Evolutionary conservation across 2,888 invertebrate genomes (phyloP).

Genomic region (Brachypterus glaber): DNA sequence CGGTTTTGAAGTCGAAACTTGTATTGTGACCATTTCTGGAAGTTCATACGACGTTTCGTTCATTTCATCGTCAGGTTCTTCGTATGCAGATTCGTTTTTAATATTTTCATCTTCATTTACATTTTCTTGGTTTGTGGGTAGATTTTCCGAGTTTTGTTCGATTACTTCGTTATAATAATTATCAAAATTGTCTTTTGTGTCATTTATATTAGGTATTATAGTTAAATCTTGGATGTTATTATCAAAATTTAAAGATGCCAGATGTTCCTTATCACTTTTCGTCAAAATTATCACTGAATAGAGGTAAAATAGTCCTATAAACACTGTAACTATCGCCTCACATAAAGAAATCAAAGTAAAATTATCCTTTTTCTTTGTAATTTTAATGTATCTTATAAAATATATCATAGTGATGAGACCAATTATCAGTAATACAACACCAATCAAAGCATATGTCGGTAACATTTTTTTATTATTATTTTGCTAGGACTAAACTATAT

Average conservation of each 20-base stretch:
- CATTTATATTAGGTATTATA: constrained; percentile 16
- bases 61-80: background rate
- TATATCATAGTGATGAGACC: constrained; percentile 27
- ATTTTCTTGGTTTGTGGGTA: background rate
- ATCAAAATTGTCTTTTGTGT: constrained; percentile 7
- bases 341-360: constrained; percentile 24
- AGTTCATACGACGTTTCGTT: constrained; percentile 5
- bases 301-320: constrained; percentile 34
- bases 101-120: constrained; percentile 5
- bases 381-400: constrained; percentile 26
- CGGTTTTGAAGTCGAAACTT: constrained; percentile 4
- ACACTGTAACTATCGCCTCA: constrained; percentile 31
- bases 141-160: background rate
- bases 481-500: too few species aligned
- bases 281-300: constrained; percentile 23
- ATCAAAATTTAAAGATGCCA: constrained; percentile 14
- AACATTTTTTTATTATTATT: constrained; percentile 28
- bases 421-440: constrained; percentile 26
- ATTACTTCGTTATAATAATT: constrained; percentile 2
- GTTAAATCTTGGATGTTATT: constrained; percentile 18
- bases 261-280: constrained; percentile 4
- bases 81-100: background rate
- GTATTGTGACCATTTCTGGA: constrained; percentile 6
- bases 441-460: constrained; percentile 29
- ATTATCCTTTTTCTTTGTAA: constrained; percentile 20